A percentile compares a stretch with the other conserved stretches of the same genome.
Conservation (phyloP, 2,797 vertebrate species). For the Acrossocheilus fasciatus region DNA sequence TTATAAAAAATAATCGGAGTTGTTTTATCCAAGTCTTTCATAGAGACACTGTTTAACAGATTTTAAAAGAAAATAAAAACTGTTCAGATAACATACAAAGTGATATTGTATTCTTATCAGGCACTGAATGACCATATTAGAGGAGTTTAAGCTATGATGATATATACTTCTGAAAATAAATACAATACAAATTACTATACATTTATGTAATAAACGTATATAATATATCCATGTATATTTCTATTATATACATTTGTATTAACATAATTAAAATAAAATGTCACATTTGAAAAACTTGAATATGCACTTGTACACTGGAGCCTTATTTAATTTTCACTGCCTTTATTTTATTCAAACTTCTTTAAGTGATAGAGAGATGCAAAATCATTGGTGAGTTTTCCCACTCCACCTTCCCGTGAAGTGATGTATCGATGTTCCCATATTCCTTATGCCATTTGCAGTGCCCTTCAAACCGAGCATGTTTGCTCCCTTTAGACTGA, state of each 20-base stretch:
- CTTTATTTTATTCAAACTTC: neutral
- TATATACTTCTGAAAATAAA: neutral
- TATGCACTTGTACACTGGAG: neutral
- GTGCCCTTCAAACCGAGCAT: neutral
- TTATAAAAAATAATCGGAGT: neutral
- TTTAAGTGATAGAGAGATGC: neutral
- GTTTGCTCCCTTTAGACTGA: neutral
- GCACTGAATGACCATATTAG: neutral
- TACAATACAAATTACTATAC: neutral
- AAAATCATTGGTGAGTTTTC: neutral
- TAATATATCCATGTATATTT: neutral
- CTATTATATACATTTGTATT: neutral
- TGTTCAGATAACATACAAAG: neutral
- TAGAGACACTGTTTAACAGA: neutral
- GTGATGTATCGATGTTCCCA: neutral
- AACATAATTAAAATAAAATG: neutral
- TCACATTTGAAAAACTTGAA: neutral
- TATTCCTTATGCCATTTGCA: neutral
- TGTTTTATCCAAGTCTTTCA: neutral
- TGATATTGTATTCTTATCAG: too few species aligned
- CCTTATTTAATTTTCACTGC: neutral
- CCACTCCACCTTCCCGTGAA: neutral
- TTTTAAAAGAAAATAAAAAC: neutral
- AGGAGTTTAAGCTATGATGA: neutral
- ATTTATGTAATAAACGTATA: neutral